These are phyloP conservation scores for Trachelus tabidus DNA, from an alignment of 2,888 invertebrate species.

Conservation along the genomic window DNA sequence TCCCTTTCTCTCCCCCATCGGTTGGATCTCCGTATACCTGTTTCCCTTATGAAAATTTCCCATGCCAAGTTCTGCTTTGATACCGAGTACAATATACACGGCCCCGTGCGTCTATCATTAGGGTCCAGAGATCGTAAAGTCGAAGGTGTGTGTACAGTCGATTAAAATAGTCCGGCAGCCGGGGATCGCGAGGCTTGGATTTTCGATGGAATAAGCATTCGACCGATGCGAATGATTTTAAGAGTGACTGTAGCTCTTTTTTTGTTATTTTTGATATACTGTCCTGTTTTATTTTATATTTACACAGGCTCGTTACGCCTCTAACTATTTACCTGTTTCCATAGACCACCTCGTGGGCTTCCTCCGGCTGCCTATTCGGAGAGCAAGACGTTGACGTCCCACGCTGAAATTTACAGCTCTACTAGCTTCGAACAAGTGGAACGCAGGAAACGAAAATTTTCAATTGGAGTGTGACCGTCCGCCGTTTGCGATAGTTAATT, in stretches of 20 bases:
- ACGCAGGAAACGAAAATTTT: not conserved
- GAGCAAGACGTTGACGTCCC: not conserved
- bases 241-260: not conserved
- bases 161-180: not conserved
- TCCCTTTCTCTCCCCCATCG: not conserved
- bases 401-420: not conserved
- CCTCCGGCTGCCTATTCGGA: not conserved
- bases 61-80: not conserved
- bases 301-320: not conserved
- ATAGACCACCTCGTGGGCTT: not conserved
- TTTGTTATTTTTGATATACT: not conserved
- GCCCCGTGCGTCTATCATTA: not conserved
- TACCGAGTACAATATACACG: not conserved
- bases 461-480: not conserved
- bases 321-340: not conserved
- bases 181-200: not conserved
- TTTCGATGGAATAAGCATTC: not conserved
- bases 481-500: not conserved
- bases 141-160: not conserved
- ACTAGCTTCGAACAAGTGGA: not conserved
- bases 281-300: not conserved
- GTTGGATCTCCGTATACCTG: not conserved
- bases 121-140: not conserved
- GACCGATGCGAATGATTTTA: not conserved
- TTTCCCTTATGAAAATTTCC: not conserved